A percentile compares a stretch with the other conserved stretches of the same genome.
These are phyloP conservation scores for Lasioglossum vierecki DNA, from an alignment of 2,888 invertebrate genomes.

Conservation along the genomic window DNA sequence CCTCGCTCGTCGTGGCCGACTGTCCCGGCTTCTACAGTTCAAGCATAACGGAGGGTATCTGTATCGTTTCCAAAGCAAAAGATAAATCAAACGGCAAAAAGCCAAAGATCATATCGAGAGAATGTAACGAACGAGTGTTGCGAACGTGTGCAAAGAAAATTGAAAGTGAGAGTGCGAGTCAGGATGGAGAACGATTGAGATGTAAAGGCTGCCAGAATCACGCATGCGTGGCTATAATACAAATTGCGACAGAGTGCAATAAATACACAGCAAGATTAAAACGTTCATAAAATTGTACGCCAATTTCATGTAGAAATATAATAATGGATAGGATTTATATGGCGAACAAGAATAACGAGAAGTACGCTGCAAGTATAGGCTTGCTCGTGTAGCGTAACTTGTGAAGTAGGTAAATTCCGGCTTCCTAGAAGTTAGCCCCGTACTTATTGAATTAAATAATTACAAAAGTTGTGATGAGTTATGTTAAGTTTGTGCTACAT, in stretches of 20 bases:
- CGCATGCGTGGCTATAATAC: slow-evolving; percentile 2
- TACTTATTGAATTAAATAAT: too few species aligned
- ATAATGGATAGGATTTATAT: neutral
- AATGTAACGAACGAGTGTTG: slow-evolving; percentile 14
- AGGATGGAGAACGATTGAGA: slow-evolving; percentile 10
- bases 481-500: too few species aligned
- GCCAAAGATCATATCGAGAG: slow-evolving; percentile 13
- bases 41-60: slow-evolving; percentile 95
- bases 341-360: too few species aligned
- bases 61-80: slow-evolving; percentile 81
- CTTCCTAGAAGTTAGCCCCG: too few species aligned
- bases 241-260: slow-evolving; percentile 25
- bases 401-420: neutral
- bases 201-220: slow-evolving; percentile 17
- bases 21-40: slow-evolving; percentile 95
- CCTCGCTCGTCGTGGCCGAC: slow-evolving; percentile 95
- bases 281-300: neutral
- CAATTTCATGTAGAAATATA: neutral
- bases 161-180: neutral
- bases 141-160: neutral
- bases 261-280: neutral
- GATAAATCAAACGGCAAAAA: slow-evolving; percentile 20
- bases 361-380: neutral
- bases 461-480: too few species aligned
- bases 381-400: too few species aligned